Evolutionary conservation across 2,888 invertebrate genomes (phyloP).

Genomic region (Pseudococcus viburni): DNA sequence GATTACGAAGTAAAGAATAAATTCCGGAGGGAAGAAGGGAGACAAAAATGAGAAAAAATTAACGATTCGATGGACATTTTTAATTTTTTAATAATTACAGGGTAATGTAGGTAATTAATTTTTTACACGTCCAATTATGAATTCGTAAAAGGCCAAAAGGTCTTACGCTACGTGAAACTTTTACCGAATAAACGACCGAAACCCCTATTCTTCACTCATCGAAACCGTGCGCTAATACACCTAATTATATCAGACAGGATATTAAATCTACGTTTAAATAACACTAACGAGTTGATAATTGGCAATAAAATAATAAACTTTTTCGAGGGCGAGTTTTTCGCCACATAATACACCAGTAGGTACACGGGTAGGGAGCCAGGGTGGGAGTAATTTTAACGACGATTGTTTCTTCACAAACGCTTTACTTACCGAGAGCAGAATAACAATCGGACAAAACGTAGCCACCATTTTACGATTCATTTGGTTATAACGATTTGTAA

Average conservation of each 20-base stretch:
- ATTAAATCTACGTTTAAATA: conserved; percentile 8
- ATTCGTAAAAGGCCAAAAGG: not conserved
- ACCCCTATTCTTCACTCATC: too few species aligned
- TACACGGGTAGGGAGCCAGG: too few species aligned
- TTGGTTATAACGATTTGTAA: conserved; percentile 39
- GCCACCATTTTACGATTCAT: conserved; percentile 37
- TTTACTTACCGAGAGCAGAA: conserved; percentile 26
- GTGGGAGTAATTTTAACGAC: not conserved
- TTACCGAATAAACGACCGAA: not conserved
- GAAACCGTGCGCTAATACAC: not conserved
- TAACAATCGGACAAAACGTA: conserved; percentile 12
- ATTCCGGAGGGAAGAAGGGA: not conserved
- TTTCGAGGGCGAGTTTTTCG: not conserved
- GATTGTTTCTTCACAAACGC: conserved; percentile 15
- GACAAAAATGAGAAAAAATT: not conserved
- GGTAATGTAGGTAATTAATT: not conserved
- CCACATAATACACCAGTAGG: not conserved
- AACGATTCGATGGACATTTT: not conserved
- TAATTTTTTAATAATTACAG: not conserved
- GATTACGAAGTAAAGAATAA: not conserved
- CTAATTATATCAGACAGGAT: not conserved
- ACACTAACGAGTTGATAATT: conserved; percentile 8
- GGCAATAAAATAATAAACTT: not conserved
- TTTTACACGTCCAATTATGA: not conserved
- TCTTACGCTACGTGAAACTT: not conserved